Evolutionary conservation across 2,888 invertebrate species (phyloP).

Genomic region (Cynaeus angustus): DNA sequence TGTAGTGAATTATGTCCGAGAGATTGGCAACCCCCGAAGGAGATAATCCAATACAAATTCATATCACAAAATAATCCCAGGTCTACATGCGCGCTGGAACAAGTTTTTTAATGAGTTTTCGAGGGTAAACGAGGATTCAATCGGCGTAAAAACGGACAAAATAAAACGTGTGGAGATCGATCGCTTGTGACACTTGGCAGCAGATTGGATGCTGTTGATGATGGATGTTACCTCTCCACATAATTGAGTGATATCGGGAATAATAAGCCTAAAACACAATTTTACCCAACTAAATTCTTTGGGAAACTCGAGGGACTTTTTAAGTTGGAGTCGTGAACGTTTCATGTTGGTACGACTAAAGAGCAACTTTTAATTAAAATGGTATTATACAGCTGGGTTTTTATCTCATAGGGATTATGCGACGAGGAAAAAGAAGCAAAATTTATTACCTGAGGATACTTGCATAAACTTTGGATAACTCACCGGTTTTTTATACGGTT

Average conservation of each 20-base stretch:
- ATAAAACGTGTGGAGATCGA: slow-evolving; percentile 39
- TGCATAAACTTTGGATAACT: not conserved
- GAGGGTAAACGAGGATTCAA: slow-evolving; percentile 46
- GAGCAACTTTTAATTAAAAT: slow-evolving; percentile 25
- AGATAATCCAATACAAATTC: slow-evolving; percentile 48
- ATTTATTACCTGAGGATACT: slow-evolving; percentile 10
- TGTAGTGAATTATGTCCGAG: slow-evolving; percentile 29
- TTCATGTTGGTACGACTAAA: not conserved
- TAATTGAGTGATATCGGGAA: slow-evolving; percentile 23
- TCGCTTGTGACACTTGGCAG: slow-evolving; percentile 34
- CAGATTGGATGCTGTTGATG: slow-evolving; percentile 34
- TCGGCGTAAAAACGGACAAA: slow-evolving; percentile 46
- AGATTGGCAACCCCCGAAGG: slow-evolving; percentile 43
- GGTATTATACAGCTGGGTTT: slow-evolving; percentile 28
- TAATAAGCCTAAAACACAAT: slow-evolving; percentile 14
- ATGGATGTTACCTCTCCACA: slow-evolving; percentile 32
- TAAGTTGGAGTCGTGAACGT: not conserved
- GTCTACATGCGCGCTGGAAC: slow-evolving; percentile 38
- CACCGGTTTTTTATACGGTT: no score
- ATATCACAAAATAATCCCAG: slow-evolving; percentile 41
- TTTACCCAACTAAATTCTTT: slow-evolving; percentile 3
- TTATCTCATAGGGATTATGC: slow-evolving; percentile 21
- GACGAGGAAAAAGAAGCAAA: slow-evolving; percentile 6
- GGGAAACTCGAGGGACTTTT: no score
- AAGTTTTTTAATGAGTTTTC: slow-evolving; percentile 50